Conservation (phyloP, 2,797 vertebrate species). For the Parauchenoglanis punctatus region DNA sequence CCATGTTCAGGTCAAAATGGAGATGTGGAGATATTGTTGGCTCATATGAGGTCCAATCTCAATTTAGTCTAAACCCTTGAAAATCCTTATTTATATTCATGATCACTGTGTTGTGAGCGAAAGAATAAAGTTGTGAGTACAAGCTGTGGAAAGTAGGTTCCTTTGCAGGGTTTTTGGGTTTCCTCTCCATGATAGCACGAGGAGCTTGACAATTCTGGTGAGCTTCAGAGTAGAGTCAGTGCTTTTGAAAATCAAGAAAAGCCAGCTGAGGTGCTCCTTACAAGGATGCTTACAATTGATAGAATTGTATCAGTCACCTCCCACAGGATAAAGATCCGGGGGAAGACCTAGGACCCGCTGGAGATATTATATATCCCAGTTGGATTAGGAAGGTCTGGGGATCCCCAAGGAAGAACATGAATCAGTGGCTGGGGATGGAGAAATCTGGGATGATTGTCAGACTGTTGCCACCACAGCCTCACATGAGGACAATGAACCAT, state of each 20-base stretch:
- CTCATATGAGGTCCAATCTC: background rate
- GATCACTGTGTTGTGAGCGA: background rate
- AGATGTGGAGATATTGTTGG: background rate
- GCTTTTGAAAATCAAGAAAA: background rate
- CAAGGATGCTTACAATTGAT: background rate
- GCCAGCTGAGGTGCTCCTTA: background rate
- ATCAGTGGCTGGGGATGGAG: background rate
- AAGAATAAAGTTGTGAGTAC: background rate
- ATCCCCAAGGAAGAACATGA: background rate
- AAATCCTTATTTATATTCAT: background rate
- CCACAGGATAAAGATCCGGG: too few relatives aligned
- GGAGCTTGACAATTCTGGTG: background rate
- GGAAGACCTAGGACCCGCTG: background rate
- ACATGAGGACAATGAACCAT: background rate
- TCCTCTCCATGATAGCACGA: background rate
- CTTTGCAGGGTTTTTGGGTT: background rate
- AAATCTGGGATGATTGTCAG: background rate
- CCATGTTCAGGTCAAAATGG: background rate
- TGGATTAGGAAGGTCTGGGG: background rate
- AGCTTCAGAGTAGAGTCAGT: background rate
- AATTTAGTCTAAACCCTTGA: background rate
- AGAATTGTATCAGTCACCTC: background rate
- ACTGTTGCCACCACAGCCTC: background rate
- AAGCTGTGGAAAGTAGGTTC: background rate
- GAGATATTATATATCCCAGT: background rate